Conservation (phyloP, 2,888 invertebrate genomes). For the Arge pagana region DNA sequence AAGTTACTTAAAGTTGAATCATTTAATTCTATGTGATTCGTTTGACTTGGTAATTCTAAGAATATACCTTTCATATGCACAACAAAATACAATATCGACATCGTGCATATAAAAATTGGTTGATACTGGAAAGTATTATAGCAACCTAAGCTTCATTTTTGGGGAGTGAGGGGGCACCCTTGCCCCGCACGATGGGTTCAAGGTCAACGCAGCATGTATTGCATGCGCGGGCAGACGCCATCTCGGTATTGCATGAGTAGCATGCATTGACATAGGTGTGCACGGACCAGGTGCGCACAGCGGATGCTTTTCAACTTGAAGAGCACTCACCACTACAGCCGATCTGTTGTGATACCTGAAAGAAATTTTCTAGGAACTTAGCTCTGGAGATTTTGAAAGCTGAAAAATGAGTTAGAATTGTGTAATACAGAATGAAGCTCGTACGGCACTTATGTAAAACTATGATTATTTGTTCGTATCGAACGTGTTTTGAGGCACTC, state of each 20-base stretch:
- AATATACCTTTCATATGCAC: constrained; percentile 10
- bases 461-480: too few species aligned
- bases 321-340: constrained; percentile 89
- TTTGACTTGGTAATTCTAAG: not conserved
- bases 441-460: too few species aligned
- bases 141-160: constrained; percentile 89
- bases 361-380: constrained; percentile 48
- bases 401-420: not conserved
- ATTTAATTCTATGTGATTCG: too few species aligned
- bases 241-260: constrained; percentile 56
- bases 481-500: too few species aligned
- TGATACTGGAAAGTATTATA: constrained; percentile 37
- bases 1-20: too few species aligned
- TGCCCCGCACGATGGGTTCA: constrained; percentile 62
- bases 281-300: constrained; percentile 85
- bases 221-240: constrained; percentile 61
- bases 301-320: constrained; percentile 92
- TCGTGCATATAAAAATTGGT: constrained; percentile 50
- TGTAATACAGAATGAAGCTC: too few species aligned
- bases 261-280: constrained; percentile 54
- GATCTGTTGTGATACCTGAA: constrained; percentile 89
- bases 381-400: constrained; percentile 24
- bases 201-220: constrained; percentile 72
- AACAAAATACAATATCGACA: constrained; percentile 45
- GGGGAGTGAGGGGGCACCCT: constrained; percentile 77